Base-by-base conservation (phyloP, 2,888 invertebrate genomes). In the Yponomeuta cagnagella region DNA sequence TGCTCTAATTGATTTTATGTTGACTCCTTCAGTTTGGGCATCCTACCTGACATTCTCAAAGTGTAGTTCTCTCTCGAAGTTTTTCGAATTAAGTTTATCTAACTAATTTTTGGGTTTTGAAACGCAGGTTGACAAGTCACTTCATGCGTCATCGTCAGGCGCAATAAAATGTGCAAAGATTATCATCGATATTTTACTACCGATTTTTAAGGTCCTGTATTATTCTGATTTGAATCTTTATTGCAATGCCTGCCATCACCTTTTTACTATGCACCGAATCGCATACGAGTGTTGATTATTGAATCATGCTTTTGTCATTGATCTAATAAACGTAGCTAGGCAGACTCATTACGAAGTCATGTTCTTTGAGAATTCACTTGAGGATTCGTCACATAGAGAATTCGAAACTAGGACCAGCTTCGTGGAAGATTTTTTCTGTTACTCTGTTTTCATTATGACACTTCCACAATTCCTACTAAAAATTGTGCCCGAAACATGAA, bases 1-100 rank as follows among this genome's bases (percentile, higher is more conserved):
- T 84, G 85, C 79, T 79, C 78, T 88, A 91, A 91, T 91, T 89
- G 91, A 91, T 91, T 91, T 89, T 75, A 80, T 79, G 12, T 58
- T 82, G 77, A 80, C 10, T 65, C 33, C 63, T 70, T 69, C 63
- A 70, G 15, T 37, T 23, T 37, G 30, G n/a, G 30, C 10, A 37
- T 33, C 33, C 63, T 31, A 37, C n/a, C 70, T 15, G 70, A 63
- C 63, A 12, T 65, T 64, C 70, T 48, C 70, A 70, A 70, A 48
- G 23, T 64, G 65, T 63, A 12, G 52, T 15, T 10, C 8, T 52
- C 52, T 52, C 12, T 52, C 10, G 6, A 52, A 52, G 52, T 52
- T 52, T 52, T 2, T 52, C 12, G 52, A 52, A 10, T 52, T 52
- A 12, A 9, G 10, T 52, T 52, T 52, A 23, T 23, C 23, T 23